A percentile compares a stretch with the other conserved stretches of the same genome.
phyloP scores from a whole-genome alignment of 2,888 invertebrate species.

The Plagodis pulveraria region DNA sequence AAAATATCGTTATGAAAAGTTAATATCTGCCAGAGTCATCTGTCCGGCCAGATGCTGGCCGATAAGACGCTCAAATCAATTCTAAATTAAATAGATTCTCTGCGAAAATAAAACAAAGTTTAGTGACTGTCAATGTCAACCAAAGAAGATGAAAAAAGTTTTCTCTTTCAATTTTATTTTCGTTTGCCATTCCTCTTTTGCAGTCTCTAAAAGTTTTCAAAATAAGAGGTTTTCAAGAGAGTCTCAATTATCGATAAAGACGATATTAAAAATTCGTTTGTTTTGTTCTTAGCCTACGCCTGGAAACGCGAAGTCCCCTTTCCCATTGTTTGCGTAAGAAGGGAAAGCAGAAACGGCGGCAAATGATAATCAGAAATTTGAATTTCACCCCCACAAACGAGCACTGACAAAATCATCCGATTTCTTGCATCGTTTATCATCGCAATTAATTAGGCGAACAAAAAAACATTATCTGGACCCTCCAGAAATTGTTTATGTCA shows the following conservation, averaged over 20 bases:
- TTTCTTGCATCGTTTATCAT: slow-evolving; percentile 79
- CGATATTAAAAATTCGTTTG: slow-evolving; percentile 85
- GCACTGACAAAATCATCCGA: slow-evolving; percentile 75
- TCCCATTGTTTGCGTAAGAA: slow-evolving; percentile 80
- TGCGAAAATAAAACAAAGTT: slow-evolving; percentile 78
- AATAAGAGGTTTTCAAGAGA: slow-evolving; percentile 83
- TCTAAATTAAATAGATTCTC: slow-evolving; percentile 82
- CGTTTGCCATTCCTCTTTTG: slow-evolving; percentile 81
- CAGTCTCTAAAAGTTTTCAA: slow-evolving; percentile 82
- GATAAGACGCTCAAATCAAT: slow-evolving; percentile 72
- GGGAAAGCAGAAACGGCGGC: slow-evolving; percentile 73
- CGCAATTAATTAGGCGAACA: slow-evolving; percentile 74
- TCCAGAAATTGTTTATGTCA: slow-evolving; percentile 60
- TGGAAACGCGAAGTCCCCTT: slow-evolving; percentile 74
- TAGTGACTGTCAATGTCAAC: slow-evolving; percentile 83
- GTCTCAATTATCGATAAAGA: slow-evolving; percentile 85
- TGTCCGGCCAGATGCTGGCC: slow-evolving; percentile 66
- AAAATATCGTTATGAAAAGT: slow-evolving; percentile 36
- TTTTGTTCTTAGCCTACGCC: slow-evolving; percentile 81
- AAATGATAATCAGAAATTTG: slow-evolving; percentile 82
- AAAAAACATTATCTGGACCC: slow-evolving; percentile 66
- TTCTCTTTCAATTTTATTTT: slow-evolving; percentile 81
- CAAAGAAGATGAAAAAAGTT: slow-evolving; percentile 85
- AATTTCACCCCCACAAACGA: slow-evolving; percentile 74
- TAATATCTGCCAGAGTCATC: slow-evolving; percentile 68